Conservation (phyloP, 2,888 invertebrate genomes). For the Netelia inedita region DNA sequence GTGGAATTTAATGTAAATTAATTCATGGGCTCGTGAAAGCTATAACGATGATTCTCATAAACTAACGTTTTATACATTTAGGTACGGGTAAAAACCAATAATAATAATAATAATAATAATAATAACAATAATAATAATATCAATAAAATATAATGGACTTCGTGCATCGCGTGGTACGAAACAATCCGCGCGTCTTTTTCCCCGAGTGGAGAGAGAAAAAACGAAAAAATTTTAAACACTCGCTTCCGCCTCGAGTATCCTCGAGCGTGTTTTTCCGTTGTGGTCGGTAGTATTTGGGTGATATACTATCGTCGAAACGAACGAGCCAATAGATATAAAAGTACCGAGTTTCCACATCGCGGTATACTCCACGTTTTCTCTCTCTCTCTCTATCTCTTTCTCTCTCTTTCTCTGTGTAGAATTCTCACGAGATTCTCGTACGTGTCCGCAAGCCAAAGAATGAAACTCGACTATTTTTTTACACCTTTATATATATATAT, state of each 20-base stretch:
- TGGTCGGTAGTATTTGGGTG: not conserved
- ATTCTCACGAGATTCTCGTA: conserved; percentile 43
- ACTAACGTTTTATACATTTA: not conserved
- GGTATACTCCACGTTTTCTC: not conserved
- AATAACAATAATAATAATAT: conserved; percentile 20
- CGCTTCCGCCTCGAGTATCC: conserved; percentile 2
- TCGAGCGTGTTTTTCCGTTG: conserved; percentile 33
- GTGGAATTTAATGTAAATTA: too few relatives aligned
- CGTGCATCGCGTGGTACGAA: not conserved
- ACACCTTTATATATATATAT: not conserved
- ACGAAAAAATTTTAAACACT: conserved; percentile 22
- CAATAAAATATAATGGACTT: conserved; percentile 21
- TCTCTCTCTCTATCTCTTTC: not conserved
- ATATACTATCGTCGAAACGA: conserved; percentile 49
- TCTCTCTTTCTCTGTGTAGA: not conserved
- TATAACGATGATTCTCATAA: too few relatives aligned
- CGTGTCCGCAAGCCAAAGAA: conserved; percentile 48
- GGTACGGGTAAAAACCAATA: not conserved
- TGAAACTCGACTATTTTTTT: conserved; percentile 37
- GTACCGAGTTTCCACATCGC: conserved; percentile 23
- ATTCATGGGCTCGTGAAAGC: too few relatives aligned
- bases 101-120: too few relatives aligned
- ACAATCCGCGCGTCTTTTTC: not conserved
- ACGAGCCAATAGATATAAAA: conserved; percentile 57
- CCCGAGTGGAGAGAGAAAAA: not conserved